phyloP scores from a whole-genome alignment of 2,888 invertebrate species.

The Eupsilia transversa region DNA sequence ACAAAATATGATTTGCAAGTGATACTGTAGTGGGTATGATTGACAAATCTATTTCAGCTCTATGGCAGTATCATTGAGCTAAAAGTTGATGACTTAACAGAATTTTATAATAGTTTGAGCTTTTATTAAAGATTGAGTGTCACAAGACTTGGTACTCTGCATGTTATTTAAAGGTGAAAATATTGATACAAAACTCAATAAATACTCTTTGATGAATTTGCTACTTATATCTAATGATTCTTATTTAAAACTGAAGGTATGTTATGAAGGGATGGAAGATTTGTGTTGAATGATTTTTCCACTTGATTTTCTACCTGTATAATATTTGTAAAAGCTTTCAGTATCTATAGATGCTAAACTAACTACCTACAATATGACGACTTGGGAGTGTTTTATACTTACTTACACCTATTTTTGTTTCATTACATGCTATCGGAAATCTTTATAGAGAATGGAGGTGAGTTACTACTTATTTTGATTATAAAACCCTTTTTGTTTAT shows the following conservation, averaged over 20 bases:
- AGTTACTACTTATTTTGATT: slow-evolving; percentile 72
- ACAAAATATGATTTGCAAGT: neutral
- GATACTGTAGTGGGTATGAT: neutral
- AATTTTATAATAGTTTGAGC: neutral
- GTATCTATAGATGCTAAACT: slow-evolving; percentile 64
- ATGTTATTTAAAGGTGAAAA: slow-evolving; percentile 13
- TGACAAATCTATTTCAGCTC: neutral
- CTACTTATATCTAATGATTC: neutral
- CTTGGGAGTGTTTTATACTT: slow-evolving; percentile 67
- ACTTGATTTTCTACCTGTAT: slow-evolving; percentile 57
- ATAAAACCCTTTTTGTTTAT: slow-evolving; percentile 25
- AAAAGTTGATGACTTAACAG: neutral
- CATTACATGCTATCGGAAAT: slow-evolving; percentile 87
- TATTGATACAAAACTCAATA: slow-evolving; percentile 33
- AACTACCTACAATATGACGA: slow-evolving; percentile 62
- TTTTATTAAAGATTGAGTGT: neutral
- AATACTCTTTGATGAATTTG: slow-evolving; percentile 1
- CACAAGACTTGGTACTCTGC: neutral
- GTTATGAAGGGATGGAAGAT: neutral
- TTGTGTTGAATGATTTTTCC: slow-evolving; percentile 30
- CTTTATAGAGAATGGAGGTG: slow-evolving; percentile 88
- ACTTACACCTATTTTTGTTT: slow-evolving; percentile 81
- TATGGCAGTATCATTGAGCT: neutral
- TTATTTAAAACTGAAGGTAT: neutral
- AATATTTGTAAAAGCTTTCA: slow-evolving; percentile 66